A percentile compares a stretch with the other conserved stretches of the same genome.
phyloP scores from a whole-genome alignment of 2,113 vertebrate genomes.

The Morone chrysops region DNA sequence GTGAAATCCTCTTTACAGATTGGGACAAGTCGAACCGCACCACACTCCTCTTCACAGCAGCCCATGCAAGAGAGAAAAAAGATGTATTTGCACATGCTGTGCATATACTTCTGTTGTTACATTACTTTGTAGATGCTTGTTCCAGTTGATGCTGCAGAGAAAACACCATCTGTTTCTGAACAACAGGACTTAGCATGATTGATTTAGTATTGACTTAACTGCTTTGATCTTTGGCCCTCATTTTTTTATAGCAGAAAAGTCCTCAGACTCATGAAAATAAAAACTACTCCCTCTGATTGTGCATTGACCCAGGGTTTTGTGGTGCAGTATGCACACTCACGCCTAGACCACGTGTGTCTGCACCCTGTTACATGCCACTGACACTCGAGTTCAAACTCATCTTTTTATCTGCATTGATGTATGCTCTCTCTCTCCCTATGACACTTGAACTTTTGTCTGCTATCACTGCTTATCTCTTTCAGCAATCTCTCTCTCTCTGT shows the following conservation, averaged over 20 bases:
- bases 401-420: conserved; percentile 44
- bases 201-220: conserved; percentile 71
- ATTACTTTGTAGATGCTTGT: conserved; percentile 47
- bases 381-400: conserved; percentile 27
- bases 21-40: conserved; percentile 10
- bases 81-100: background rate
- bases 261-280: conserved; percentile 40
- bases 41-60: background rate
- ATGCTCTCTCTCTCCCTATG: conserved; percentile 28
- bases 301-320: conserved; percentile 27
- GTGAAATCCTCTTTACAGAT: conserved; percentile 62
- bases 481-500: conserved; percentile 33
- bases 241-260: conserved; percentile 63
- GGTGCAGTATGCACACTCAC: background rate
- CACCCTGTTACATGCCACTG: conserved; percentile 1
- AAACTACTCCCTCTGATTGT: conserved; percentile 72
- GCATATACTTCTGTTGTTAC: background rate
- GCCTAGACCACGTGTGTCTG: background rate
- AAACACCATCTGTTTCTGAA: conserved; percentile 74
- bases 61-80: background rate
- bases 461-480: conserved; percentile 53
- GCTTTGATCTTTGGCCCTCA: conserved; percentile 63
- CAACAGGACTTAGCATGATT: conserved; percentile 69
- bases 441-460: conserved; percentile 52
- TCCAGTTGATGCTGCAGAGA: conserved; percentile 23